Evolutionary conservation across 2,113 vertebrate species (phyloP).

Genomic region (Cepphus grylle): DNA sequence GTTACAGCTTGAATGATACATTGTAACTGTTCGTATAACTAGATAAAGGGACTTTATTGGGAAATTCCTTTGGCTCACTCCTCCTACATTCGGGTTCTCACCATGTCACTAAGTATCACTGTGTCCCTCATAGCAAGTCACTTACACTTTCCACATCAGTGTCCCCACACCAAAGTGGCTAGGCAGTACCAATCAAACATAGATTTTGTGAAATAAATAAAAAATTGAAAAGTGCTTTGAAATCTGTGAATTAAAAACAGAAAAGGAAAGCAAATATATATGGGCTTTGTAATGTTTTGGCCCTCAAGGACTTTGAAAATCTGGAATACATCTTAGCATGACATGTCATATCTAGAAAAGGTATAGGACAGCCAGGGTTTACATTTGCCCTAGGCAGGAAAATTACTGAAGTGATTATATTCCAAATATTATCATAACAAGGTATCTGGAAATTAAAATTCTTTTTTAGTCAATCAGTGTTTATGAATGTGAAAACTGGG

Average conservation of each 20-base stretch:
- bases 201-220: not conserved
- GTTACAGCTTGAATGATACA: not conserved
- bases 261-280: not conserved
- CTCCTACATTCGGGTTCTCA: not conserved
- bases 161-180: not conserved
- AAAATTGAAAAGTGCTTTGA: not conserved
- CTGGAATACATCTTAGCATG: constrained; percentile 42
- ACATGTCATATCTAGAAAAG: constrained; percentile 48
- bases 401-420: constrained; percentile 52
- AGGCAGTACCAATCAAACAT: not conserved
- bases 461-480: constrained; percentile 58
- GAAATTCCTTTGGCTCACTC: not conserved
- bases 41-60: not conserved
- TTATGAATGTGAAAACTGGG: constrained; percentile 41
- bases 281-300: not conserved
- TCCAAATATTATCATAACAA: constrained; percentile 55
- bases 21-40: not conserved
- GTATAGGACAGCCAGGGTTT: constrained; percentile 18
- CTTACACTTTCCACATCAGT: not conserved
- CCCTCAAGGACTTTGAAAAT: constrained; percentile 34
- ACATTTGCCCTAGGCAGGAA: constrained; percentile 51
- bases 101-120: not conserved
- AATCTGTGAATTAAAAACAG: not conserved
- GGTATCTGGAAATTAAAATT: constrained; percentile 61
- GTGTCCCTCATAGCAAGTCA: not conserved